These are phyloP conservation scores for Lysandra coridon DNA, from an alignment of 2,888 invertebrate species.

Conservation along the genomic window DNA sequence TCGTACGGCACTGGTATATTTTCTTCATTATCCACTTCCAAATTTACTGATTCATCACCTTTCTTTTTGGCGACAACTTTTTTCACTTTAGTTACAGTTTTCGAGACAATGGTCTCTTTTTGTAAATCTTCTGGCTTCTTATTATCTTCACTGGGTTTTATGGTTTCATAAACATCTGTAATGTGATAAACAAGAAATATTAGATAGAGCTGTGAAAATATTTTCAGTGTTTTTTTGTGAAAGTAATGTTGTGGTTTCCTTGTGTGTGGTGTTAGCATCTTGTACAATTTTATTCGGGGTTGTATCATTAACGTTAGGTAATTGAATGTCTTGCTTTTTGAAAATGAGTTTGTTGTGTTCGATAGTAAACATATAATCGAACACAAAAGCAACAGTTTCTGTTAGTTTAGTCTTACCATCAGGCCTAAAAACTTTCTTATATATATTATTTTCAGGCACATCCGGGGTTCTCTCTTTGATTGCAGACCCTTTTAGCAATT, in stretches of 20 bases:
- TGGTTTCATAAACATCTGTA: background rate
- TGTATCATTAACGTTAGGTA: background rate
- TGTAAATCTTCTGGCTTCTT: background rate
- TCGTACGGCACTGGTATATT: background rate
- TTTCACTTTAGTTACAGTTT: background rate
- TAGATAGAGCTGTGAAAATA: background rate
- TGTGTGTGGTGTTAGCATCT: background rate
- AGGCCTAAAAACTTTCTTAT: slow-evolving; percentile 47
- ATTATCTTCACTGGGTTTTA: background rate
- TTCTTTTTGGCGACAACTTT: slow-evolving; percentile 39
- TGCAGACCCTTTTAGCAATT: slow-evolving; percentile 42
- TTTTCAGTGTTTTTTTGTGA: background rate
- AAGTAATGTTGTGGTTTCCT: background rate
- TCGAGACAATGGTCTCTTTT: background rate
- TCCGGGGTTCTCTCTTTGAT: slow-evolving; percentile 42
- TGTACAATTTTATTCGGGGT: background rate
- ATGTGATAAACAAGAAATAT: background rate
- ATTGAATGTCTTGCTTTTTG: background rate
- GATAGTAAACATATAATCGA: slow-evolving; percentile 35
- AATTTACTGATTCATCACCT: slow-evolving; percentile 36
- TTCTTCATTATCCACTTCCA: background rate
- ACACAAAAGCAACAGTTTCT: slow-evolving; percentile 33
- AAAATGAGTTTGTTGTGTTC: slow-evolving; percentile 40
- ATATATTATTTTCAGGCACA: slow-evolving; percentile 53
- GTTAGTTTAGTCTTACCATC: slow-evolving; percentile 52